Evolutionary conservation across 2,888 invertebrate species (phyloP).

Genomic region (Cabera pusaria): DNA sequence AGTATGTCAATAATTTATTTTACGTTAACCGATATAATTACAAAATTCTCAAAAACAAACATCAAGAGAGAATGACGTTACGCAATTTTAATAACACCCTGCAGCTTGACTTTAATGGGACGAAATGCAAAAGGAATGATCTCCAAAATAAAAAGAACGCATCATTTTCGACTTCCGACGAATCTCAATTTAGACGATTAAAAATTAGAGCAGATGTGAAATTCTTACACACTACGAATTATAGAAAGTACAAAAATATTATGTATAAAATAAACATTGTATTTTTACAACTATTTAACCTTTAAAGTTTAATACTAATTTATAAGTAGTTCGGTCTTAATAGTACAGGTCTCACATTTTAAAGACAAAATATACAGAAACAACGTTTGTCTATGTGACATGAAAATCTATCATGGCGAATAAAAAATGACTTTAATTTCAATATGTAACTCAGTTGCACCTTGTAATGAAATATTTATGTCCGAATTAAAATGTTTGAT

Average conservation of each 20-base stretch:
- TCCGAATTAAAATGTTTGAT: background rate
- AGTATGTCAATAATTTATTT: too few relatives aligned
- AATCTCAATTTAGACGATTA: slow-evolving; percentile 37
- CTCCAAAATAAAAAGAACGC: slow-evolving; percentile 13
- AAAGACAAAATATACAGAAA: too few relatives aligned
- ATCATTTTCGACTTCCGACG: slow-evolving; percentile 23
- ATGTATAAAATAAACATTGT: slow-evolving; percentile 39
- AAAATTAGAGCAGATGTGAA: slow-evolving; percentile 46
- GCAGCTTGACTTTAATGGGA: too few relatives aligned
- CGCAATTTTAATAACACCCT: too few relatives aligned
- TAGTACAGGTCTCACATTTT: background rate
- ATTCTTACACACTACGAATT: slow-evolving; percentile 29
- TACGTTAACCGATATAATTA: too few relatives aligned
- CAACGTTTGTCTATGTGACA: slow-evolving; percentile 7
- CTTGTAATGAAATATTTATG: slow-evolving; percentile 3
- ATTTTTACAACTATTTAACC: slow-evolving; percentile 52
- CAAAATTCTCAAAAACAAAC: slow-evolving; percentile 1
- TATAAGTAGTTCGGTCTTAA: slow-evolving; percentile 25
- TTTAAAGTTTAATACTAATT: slow-evolving; percentile 39
- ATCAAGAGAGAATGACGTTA: too few relatives aligned
- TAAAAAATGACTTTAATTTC: slow-evolving; percentile 5
- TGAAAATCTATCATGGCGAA: slow-evolving; percentile 17
- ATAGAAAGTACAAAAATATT: slow-evolving; percentile 7
- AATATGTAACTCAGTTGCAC: too few relatives aligned
- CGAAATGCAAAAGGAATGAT: too few relatives aligned